Evolutionary conservation across 2,797 vertebrate genomes (phyloP).

Genomic region (Platyrinchus mystaceus): DNA sequence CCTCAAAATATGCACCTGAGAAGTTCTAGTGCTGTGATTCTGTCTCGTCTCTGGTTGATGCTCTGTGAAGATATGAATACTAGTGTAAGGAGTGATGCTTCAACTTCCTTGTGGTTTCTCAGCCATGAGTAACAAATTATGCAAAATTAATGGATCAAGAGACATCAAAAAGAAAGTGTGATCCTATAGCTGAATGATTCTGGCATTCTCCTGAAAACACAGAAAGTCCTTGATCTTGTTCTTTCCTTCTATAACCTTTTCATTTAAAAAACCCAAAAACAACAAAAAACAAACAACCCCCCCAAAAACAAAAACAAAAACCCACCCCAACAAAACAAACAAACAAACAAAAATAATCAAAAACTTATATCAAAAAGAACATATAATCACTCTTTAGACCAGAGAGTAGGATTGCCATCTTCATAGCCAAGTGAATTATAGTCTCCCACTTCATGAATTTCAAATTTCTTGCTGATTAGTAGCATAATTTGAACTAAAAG

Average conservation of each 20-base stretch:
- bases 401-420: neutral
- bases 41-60: neutral
- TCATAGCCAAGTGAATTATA: neutral
- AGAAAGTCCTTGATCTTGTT: neutral
- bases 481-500: neutral
- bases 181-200: neutral
- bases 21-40: neutral
- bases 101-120: neutral
- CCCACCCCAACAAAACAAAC: rapidly evolving
- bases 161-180: neutral
- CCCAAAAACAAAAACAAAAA: no score
- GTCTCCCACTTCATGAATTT: neutral
- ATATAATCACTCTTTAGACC: neutral
- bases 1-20: neutral
- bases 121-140: neutral
- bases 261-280: no score
- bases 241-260: neutral
- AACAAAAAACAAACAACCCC: rapidly evolving
- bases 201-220: neutral
- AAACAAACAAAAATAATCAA: neutral
- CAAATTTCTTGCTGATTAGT: neutral
- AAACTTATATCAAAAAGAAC: no score
- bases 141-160: neutral
- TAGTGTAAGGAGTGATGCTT: neutral
- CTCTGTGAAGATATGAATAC: neutral